These are phyloP conservation scores for Pangasius krempfi DNA, from an alignment of 2,797 vertebrate genomes.

Conservation along the genomic window DNA sequence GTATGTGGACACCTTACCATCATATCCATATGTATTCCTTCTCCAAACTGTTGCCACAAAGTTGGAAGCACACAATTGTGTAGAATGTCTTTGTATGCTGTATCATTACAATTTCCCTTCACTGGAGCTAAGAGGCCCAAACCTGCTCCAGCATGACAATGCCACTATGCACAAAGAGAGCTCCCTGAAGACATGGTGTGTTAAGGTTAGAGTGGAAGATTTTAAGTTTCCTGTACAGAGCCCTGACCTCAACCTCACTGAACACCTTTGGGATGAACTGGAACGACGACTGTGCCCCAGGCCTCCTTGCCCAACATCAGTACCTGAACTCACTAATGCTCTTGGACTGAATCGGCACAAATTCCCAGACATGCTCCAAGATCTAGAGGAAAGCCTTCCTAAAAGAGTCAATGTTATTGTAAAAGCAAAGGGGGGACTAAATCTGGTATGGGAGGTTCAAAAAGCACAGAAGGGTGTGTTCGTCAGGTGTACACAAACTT, in stretches of 20 bases:
- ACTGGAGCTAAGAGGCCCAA: background rate
- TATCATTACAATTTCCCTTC: background rate
- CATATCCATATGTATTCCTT: background rate
- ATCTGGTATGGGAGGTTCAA: background rate
- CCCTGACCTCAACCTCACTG: background rate
- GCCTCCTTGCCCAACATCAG: background rate
- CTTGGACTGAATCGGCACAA: background rate
- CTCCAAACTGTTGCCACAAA: background rate
- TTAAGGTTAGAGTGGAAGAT: background rate
- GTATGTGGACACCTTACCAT: background rate
- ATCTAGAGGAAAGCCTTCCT: background rate
- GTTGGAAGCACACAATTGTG: background rate
- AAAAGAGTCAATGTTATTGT: background rate
- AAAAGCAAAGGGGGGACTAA: background rate
- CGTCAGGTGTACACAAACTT: background rate
- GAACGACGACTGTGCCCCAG: background rate
- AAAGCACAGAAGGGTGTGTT: background rate
- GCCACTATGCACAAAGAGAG: background rate
- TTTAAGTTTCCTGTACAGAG: background rate
- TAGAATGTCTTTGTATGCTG: background rate
- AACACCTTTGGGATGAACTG: background rate
- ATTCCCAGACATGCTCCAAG: background rate
- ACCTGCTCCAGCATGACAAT: background rate
- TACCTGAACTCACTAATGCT: background rate
- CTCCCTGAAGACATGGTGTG: background rate